Evolutionary conservation across 2,888 invertebrate species (phyloP).

Genomic region (Griposia aprilina): DNA sequence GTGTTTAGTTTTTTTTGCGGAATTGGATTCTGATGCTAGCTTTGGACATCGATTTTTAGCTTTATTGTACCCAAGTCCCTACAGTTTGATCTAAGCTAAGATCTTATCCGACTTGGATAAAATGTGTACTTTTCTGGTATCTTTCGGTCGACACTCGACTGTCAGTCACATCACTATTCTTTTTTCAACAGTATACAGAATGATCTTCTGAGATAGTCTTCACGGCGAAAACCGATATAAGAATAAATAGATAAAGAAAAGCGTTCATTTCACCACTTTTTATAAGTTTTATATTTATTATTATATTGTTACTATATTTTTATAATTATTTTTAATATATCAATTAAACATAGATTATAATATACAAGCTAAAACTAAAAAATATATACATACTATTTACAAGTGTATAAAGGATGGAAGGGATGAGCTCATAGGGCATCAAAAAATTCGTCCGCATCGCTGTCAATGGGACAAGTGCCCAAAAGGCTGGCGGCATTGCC

Average conservation of each 20-base stretch:
- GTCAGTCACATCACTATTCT: neutral
- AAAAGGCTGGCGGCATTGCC: no score
- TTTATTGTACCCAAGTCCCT: neutral
- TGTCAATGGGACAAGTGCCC: no score
- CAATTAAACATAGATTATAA: no score
- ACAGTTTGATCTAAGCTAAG: neutral
- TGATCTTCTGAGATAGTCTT: neutral
- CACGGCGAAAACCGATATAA: no score
- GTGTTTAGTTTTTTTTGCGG: constrained; percentile 24
- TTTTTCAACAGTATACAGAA: neutral
- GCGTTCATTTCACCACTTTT: neutral
- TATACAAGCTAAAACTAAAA: no score
- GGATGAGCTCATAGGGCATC: no score
- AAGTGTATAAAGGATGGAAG: no score
- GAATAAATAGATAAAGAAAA: neutral
- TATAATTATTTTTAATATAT: no score
- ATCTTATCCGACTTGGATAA: neutral
- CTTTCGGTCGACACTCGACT: neutral
- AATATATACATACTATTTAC: no score
- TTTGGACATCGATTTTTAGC: neutral
- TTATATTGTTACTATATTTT: no score
- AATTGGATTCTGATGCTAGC: neutral
- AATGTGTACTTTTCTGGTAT: neutral
- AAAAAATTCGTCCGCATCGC: no score
- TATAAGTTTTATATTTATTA: no score